Evolutionary conservation across 2,888 invertebrate species (phyloP).

Genomic region (Archaeoteleia sp.): DNA sequence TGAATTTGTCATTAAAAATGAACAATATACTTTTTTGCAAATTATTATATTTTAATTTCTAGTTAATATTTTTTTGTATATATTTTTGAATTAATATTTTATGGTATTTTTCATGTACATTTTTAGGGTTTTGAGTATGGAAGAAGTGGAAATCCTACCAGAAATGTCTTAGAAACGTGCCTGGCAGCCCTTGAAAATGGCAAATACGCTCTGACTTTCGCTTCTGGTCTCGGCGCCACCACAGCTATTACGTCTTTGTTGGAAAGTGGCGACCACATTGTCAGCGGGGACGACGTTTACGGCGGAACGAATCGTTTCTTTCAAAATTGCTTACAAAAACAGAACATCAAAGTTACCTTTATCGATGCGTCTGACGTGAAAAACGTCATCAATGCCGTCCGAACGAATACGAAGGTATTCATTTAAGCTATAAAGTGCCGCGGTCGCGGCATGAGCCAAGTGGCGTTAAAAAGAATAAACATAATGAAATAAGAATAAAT

Average conservation of each 20-base stretch:
- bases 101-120: constrained; percentile 2
- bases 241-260: constrained; percentile 86
- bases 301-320: constrained; percentile 91
- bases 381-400: constrained; percentile 82
- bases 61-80: background rate
- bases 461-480: too few species aligned
- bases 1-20: too few species aligned
- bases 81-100: constrained; percentile 3
- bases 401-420: constrained; percentile 88
- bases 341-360: constrained; percentile 86
- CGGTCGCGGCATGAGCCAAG: too few species aligned
- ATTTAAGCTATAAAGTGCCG: background rate
- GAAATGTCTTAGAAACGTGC: constrained; percentile 90
- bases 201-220: constrained; percentile 87
- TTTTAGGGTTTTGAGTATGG: constrained; percentile 92
- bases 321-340: constrained; percentile 79
- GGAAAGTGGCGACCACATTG: constrained; percentile 89
- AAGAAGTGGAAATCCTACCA: constrained; percentile 95
- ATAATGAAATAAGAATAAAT: background rate
- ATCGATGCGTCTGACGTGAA: constrained; percentile 84
- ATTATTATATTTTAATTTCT: background rate
- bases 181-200: constrained; percentile 93
- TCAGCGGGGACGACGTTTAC: constrained; percentile 95
- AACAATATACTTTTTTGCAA: too few species aligned
- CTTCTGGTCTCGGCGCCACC: constrained; percentile 94